A percentile compares a stretch with the other conserved stretches of the same genome.
Evolutionary conservation across 53 echinoderm and acorn worm species (phyloP).

Genomic region (Antedon mediterranea): DNA sequence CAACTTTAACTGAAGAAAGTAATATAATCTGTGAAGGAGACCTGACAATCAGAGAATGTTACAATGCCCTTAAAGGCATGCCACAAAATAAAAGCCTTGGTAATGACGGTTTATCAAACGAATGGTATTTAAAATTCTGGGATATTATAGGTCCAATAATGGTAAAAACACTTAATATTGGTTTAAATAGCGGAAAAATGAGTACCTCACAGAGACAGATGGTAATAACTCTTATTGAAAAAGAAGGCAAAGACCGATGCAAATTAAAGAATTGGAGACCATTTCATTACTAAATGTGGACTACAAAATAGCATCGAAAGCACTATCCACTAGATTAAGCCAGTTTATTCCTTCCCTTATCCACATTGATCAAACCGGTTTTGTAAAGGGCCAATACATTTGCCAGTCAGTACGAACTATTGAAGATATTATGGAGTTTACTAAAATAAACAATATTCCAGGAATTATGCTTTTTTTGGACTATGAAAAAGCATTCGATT

Average conservation of each 20-base stretch:
- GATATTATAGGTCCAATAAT: background rate
- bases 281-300: background rate
- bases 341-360: background rate
- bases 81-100: background rate
- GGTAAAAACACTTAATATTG: background rate
- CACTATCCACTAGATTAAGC: background rate
- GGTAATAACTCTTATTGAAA: background rate
- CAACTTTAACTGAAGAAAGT: background rate
- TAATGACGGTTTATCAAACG: background rate
- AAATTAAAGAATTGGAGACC: too few species aligned
- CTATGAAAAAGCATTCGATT: too few species aligned
- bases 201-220: background rate
- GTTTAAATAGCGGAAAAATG: background rate
- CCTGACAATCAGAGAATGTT: background rate
- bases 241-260: too few species aligned
- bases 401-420: constrained; percentile 2
- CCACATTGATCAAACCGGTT: background rate
- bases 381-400: background rate
- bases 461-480: background rate
- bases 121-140: background rate
- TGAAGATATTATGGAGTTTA: background rate
- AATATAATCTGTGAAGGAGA: background rate
- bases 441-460: background rate
- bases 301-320: background rate
- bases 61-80: background rate